Conservation (phyloP, 2,113 vertebrate genomes). For the Oreocharis arfaki region DNA sequence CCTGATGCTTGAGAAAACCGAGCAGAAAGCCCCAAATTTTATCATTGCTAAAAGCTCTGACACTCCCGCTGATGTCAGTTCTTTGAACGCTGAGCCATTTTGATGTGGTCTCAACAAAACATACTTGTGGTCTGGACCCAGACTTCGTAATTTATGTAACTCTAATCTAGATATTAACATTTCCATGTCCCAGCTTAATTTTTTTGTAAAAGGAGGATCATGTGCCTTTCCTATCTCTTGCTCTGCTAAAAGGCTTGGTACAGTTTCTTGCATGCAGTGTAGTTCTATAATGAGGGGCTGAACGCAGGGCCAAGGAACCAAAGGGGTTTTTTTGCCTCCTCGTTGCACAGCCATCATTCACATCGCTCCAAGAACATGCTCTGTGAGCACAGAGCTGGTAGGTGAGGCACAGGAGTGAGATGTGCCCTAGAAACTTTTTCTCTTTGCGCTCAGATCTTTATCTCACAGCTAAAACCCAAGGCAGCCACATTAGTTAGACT, state of each 20-base stretch:
- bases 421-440: background rate
- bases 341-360: background rate
- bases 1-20: background rate
- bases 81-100: conserved; percentile 1
- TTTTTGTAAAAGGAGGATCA: background rate
- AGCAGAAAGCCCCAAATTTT: background rate
- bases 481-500: background rate
- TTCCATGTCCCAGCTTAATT: background rate
- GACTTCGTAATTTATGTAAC: conserved; percentile 16
- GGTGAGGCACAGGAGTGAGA: background rate
- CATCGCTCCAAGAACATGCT: rapidly evolving
- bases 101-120: conserved; percentile 49
- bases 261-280: background rate
- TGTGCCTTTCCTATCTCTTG: background rate
- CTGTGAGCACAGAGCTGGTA: background rate
- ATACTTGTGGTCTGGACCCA: conserved; percentile 46
- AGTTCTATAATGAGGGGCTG: background rate
- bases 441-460: background rate
- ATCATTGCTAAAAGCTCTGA: background rate
- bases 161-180: conserved; percentile 39
- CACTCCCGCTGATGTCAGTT: background rate
- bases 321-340: background rate
- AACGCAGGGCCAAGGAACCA: background rate
- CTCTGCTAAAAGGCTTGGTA: background rate
- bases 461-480: background rate